Percentiles rank a stretch among this genome's conserved stretches.
phyloP scores from a whole-genome alignment of 2,888 invertebrate genomes.

The Ormyrus rosae region DNA sequence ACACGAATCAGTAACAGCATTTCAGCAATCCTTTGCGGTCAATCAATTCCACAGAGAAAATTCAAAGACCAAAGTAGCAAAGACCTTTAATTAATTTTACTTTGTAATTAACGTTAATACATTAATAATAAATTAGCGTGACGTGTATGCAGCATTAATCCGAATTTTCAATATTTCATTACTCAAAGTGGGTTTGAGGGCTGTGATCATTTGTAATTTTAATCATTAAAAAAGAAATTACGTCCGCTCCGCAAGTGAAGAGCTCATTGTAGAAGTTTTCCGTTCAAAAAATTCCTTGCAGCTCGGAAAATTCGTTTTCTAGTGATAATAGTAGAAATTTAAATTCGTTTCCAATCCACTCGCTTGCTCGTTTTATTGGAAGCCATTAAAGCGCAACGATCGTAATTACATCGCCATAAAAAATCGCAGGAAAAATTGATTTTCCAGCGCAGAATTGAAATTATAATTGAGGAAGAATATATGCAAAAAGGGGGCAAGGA shows the following conservation, averaged over 20 bases:
- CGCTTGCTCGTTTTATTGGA: constrained; percentile 7
- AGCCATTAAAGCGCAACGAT: constrained; percentile 11
- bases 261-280: too few species aligned
- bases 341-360: background rate
- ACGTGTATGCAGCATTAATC: too few species aligned
- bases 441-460: constrained; percentile 1
- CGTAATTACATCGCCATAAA: constrained; percentile 12
- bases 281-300: too few species aligned
- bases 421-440: constrained; percentile 16
- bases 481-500: background rate
- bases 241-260: too few species aligned
- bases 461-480: background rate
- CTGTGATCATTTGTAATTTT: background rate
- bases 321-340: background rate
- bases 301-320: too few species aligned
- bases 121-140: too few species aligned
- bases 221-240: background rate
- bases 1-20: too few species aligned
- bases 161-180: too few species aligned
- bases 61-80: constrained; percentile 3
- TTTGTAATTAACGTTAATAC: too few species aligned
- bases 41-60: constrained; percentile 36
- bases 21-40: constrained; percentile 9
- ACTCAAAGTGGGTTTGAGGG: too few species aligned
- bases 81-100: constrained; percentile 5